Conservation (phyloP, 1,140 invertebrate genomes). For the Drosophila parvula region DNA sequence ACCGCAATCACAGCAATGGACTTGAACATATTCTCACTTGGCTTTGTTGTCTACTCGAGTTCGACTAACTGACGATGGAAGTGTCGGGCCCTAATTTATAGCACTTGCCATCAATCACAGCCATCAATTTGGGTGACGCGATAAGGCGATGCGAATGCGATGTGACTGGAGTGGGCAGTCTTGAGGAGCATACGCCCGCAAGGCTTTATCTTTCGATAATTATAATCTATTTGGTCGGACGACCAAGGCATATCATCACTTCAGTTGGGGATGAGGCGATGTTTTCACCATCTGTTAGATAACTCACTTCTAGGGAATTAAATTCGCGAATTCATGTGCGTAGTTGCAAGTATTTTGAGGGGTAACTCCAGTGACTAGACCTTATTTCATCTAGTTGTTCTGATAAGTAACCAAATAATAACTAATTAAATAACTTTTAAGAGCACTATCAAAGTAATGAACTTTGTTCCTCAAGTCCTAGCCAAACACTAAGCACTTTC, state of each 20-base stretch:
- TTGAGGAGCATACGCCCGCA: neutral
- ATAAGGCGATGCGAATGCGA: constrained; percentile 9
- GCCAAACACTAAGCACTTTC: neutral
- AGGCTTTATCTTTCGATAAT: constrained; percentile 25
- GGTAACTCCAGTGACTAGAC: too few species aligned
- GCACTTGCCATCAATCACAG: constrained; percentile 41
- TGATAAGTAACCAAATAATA: neutral
- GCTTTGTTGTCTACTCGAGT: constrained; percentile 51
- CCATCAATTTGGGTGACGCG: constrained; percentile 2
- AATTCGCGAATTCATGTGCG: constrained; percentile 3
- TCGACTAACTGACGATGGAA: constrained; percentile 54
- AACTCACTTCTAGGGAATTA: constrained; percentile 13
- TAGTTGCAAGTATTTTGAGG: neutral
- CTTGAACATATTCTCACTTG: constrained; percentile 65
- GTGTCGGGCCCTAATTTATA: constrained; percentile 57
- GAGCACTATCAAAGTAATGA: neutral
- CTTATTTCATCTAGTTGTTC: neutral
- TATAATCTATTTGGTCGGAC: constrained; percentile 25
- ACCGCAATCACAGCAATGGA: constrained; percentile 41
- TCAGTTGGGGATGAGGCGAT: constrained; percentile 17
- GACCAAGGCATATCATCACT: constrained; percentile 12
- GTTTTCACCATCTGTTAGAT: constrained; percentile 20
- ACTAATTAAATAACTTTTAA: neutral
- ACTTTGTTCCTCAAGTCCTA: neutral
- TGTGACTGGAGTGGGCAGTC: constrained; percentile 6